Evolutionary conservation across 2,797 vertebrate species (phyloP).

Genomic region (Rhynchotus rufescens): DNA sequence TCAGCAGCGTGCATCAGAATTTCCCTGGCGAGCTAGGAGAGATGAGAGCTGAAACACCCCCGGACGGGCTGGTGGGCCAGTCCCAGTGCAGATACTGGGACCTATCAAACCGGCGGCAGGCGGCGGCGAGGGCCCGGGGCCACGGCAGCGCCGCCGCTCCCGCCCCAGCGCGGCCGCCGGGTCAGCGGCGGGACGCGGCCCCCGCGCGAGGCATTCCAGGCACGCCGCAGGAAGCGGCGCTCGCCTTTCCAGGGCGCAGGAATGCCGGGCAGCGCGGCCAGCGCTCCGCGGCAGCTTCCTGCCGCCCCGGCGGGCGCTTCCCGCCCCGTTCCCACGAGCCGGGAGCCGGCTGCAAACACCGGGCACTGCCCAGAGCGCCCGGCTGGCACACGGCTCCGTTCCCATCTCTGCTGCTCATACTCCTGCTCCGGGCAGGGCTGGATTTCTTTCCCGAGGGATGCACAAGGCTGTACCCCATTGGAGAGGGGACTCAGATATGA

Average conservation of each 20-base stretch:
- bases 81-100: background rate
- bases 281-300: constrained; percentile 76
- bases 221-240: constrained; percentile 75
- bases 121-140: background rate
- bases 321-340: constrained; percentile 76
- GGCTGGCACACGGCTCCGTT: background rate
- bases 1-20: background rate
- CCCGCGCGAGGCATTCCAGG: constrained; percentile 43
- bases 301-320: constrained; percentile 79
- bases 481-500: no score
- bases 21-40: background rate
- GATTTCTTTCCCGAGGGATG: background rate
- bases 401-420: background rate
- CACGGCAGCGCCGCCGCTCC: background rate
- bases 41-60: background rate
- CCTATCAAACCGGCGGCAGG: accelerated
- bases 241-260: constrained; percentile 74
- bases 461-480: background rate
- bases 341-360: constrained; percentile 75
- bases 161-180: background rate
- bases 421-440: background rate
- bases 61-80: background rate
- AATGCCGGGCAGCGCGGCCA: constrained; percentile 43
- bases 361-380: constrained; percentile 23
- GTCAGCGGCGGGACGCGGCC: background rate